Conservation (phyloP, 2,113 vertebrate genomes). For the Pollachius pollachius region DNA sequence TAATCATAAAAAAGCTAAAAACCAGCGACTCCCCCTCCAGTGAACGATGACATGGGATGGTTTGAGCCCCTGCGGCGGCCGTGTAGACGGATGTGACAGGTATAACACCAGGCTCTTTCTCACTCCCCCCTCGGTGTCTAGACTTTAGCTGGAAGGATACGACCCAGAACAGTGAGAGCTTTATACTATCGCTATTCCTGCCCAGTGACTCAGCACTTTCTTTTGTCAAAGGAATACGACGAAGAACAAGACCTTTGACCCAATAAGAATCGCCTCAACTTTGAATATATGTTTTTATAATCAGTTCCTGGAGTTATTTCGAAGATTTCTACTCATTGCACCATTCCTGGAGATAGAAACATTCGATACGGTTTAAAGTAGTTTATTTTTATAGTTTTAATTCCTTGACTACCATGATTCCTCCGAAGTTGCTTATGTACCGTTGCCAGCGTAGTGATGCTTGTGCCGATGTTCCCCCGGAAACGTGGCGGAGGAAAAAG, state of each 20-base stretch:
- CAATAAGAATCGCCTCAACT: no score
- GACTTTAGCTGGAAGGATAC: no score
- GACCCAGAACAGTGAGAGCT: no score
- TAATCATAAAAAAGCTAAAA: neutral
- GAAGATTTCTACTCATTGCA: neutral
- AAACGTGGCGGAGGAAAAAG: constrained; percentile 79
- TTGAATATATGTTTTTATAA: no score
- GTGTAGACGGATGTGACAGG: neutral
- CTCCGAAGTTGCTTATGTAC: constrained; percentile 85
- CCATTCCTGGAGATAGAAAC: neutral
- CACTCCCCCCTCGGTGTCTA: no score
- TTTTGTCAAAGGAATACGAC: no score
- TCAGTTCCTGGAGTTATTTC: neutral
- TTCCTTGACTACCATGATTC: constrained; percentile 77
- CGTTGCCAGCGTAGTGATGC: constrained; percentile 60
- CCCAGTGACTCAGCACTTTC: no score
- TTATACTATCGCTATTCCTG: neutral
- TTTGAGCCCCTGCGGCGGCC: neutral
- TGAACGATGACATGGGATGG: neutral
- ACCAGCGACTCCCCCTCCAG: neutral
- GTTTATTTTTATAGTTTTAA: neutral
- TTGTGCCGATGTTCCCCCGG: constrained; percentile 58
- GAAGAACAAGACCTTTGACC: no score
- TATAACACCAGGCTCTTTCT: no score
- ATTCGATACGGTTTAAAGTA: no score